Conservation (phyloP, 2,113 vertebrate genomes). For the Condylura cristata region DNA sequence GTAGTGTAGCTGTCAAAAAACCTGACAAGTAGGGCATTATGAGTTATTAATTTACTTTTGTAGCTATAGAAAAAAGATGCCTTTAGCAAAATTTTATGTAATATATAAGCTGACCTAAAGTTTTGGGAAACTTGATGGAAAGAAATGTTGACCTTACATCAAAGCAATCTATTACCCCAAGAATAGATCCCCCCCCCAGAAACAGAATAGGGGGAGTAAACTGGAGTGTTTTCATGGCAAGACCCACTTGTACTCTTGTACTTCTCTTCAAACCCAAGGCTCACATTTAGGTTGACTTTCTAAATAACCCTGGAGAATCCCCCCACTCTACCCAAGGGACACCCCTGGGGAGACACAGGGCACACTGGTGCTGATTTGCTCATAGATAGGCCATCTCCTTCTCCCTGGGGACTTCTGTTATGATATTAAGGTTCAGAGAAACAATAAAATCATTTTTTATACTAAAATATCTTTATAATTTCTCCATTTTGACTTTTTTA, state of each 20-base stretch:
- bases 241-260: neutral
- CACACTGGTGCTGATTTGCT: too few relatives aligned
- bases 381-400: too few relatives aligned
- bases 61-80: neutral
- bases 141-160: neutral
- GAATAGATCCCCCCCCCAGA: neutral
- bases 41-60: neutral
- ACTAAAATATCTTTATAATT: neutral
- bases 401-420: neutral
- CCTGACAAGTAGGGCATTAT: neutral
- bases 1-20: conserved; percentile 44
- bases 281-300: neutral
- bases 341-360: too few relatives aligned
- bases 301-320: too few relatives aligned
- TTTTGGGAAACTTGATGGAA: neutral
- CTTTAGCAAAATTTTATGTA: neutral
- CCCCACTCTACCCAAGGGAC: too few relatives aligned
- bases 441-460: neutral
- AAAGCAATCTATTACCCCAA: neutral
- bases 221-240: neutral
- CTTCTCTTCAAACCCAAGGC: neutral
- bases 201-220: neutral
- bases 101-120: neutral
- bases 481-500: neutral
- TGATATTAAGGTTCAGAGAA: neutral